Evolutionary conservation across 2,113 vertebrate species (phyloP), one percentile per base, ranked within the genome.

Genomic region (Heloderma charlesbogerti): DNA sequence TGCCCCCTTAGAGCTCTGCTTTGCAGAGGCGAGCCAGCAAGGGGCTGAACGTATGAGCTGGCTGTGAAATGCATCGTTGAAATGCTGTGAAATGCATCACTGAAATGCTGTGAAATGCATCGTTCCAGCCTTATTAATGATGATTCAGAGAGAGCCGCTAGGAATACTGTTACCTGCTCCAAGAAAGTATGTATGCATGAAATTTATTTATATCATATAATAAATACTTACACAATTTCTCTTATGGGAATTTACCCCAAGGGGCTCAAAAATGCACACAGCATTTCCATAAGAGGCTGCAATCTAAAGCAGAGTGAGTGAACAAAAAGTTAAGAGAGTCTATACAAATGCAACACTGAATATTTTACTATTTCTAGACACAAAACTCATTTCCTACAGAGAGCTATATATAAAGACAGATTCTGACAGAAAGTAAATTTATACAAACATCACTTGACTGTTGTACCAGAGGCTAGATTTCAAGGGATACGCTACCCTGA

Each of bases 231-330:
- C 99, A 97, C 98, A 97, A 96, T 99, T 99, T 96, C 99, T 98
- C 97, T 99, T 99, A 97, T 99, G 98, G 96, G 98, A 98, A 97
- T 99, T 99, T 95, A 98, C 95, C 90, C 98, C 97, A 92, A 99
- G 97, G 0, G 99, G 99, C 94, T 99, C 99, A 96, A 99, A 99
- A 97, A 99, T 98, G 95, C 99, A 99, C 95, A 99, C 99, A 87
- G 98, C 99, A 89, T 99, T 99, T 96, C 99, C 99, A 82, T 99
- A 99, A 48, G 99, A 99, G 1, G 99, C 99, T 94, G 99, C 99
- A 93, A 99, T 99, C 99, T 99, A 96, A 96, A 98, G 97, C 96
- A 95, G 90, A 25, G 2, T 54, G 48, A 96, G 97, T 40, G 67
- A 63, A 92, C n/a, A 95, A 87, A 94, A 69, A 74, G 40, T 86